phyloP scores from a whole-genome alignment of 92 coral and sea anemone genomes.

The Porites rus region DNA sequence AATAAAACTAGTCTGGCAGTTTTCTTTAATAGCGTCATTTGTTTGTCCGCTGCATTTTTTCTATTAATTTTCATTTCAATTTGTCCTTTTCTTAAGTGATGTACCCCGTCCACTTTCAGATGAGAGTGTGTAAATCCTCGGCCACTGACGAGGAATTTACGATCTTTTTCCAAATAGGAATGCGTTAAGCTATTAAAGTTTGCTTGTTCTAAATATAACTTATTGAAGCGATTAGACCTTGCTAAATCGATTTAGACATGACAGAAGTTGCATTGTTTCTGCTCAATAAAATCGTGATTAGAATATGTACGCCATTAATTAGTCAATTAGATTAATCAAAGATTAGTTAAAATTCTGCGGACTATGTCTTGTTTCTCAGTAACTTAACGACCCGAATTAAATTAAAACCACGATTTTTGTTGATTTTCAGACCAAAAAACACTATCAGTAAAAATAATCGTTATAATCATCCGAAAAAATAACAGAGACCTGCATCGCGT shows the following conservation, averaged over 20 bases:
- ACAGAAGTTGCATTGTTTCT: constrained; percentile 7
- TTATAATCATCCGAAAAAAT: not conserved
- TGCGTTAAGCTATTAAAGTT: not conserved
- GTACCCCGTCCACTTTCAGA: not conserved
- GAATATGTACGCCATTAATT: not conserved
- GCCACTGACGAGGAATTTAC: not conserved
- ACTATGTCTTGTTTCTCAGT: not conserved
- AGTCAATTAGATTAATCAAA: constrained; percentile 10
- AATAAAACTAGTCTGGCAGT: no score
- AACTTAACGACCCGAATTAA: no score
- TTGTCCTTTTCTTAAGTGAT: no score
- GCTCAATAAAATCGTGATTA: constrained; percentile 12
- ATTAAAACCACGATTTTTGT: not conserved
- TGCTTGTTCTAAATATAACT: not conserved
- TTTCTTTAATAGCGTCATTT: no score
- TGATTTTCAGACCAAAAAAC: not conserved
- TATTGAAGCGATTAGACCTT: not conserved
- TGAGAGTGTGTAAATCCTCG: not conserved
- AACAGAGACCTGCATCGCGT: constrained; percentile 32
- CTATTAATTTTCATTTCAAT: not conserved
- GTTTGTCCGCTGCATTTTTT: not conserved
- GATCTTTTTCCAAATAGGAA: constrained; percentile 17
- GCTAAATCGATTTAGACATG: constrained; percentile 9
- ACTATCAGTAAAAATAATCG: not conserved
- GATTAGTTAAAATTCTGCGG: not conserved